Base-by-base conservation (phyloP, 1,140 invertebrate species). In the Drosophila ercepeae region DNA sequence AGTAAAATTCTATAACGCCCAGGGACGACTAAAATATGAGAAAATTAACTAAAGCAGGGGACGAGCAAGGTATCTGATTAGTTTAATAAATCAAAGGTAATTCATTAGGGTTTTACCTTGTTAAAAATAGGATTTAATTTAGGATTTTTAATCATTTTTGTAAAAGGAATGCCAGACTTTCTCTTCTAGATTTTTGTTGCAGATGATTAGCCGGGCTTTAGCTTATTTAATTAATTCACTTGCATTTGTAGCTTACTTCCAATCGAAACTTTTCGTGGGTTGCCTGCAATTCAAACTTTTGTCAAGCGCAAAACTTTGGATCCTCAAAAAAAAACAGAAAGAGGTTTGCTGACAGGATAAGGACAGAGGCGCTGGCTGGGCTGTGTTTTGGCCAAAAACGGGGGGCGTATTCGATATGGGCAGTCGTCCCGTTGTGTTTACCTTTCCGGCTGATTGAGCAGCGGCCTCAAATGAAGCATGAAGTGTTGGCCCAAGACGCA, bases 391-490 rank as follows among this genome's bases (percentile, higher is more conserved):
- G 27, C 19, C 19, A 32, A 32, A 50, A 50, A 50, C 3, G 2
- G 7, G 6, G 9, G 48, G 5, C n/a, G 18, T 39, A 2, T 21
- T 42, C 19, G 32, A 69, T 67, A 46, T 54, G 64, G 4, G 48
- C 61, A 65, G 60, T 71, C 46, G 53, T 25, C 57, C 3, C 32
- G 45, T 41, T 49, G 69, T 84, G 81, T 84, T 84, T 86, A 84
- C 81, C 78, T 84, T 84, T 86, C 82, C 82, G 59, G 75, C 75
- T 84, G 76, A 86, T 84, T 84, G 81, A 63, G 32, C 81, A 42
- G 25, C 64, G 64, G 74, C 52, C 59, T 63, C 77, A 84, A 84
- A 81, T 77, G 81, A 86, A 84, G 72, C 81, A 74, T 64, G 65
- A 84, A 84, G 81, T 84, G 81, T 84, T 73, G 21, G 2, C 61